Conservation (phyloP, 2,113 vertebrate species). For the Nycticorax nycticorax region DNA sequence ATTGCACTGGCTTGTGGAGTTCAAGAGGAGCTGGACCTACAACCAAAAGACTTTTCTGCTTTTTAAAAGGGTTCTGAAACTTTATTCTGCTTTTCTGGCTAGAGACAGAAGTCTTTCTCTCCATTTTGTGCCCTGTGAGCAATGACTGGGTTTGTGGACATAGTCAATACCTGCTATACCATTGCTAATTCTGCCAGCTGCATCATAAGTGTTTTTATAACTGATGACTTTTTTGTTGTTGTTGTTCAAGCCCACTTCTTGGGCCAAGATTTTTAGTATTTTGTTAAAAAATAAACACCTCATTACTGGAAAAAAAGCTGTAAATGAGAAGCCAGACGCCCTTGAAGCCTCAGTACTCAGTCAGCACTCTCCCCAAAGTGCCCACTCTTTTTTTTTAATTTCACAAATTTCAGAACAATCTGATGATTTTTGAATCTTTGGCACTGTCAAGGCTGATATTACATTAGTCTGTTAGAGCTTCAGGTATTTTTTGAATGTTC, state of each 20-base stretch:
- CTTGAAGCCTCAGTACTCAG: not conserved
- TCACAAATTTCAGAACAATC: conserved; percentile 16
- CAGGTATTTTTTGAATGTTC: not conserved
- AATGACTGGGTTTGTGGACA: not conserved
- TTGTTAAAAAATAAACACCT: not conserved
- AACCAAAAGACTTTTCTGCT: not conserved
- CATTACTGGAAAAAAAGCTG: not conserved
- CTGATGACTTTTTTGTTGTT: not conserved
- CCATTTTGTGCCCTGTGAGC: not conserved
- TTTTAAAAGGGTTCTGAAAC: not conserved
- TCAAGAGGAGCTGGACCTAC: not conserved
- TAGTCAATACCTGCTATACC: not conserved
- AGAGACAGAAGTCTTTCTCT: not conserved
- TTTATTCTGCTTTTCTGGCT: not conserved
- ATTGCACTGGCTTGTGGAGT: not conserved
- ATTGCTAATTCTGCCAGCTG: not conserved
- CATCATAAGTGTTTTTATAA: not conserved
- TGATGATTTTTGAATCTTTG: conserved; percentile 9
- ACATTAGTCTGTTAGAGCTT: not conserved
- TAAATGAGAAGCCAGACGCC: not conserved
- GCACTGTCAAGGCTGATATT: not conserved
- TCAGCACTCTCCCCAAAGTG: not conserved
- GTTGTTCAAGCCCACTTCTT: not conserved
- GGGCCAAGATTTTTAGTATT: not conserved
- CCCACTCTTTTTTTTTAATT: not conserved